Conservation (phyloP, 1,140 invertebrate species). For the Lepeophtheirus salmonis region DNA sequence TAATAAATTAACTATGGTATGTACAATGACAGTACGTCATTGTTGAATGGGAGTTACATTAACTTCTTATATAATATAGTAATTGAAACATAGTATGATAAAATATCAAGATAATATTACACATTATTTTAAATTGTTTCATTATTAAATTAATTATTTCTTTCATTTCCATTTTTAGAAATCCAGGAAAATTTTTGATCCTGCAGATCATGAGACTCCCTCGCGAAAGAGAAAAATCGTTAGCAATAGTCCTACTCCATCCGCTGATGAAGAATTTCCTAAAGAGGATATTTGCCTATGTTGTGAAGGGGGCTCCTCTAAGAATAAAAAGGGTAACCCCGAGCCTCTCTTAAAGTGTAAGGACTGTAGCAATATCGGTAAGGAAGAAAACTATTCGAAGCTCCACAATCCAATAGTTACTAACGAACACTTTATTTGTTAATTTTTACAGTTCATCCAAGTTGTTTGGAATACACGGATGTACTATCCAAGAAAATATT, state of each 20-base stretch:
- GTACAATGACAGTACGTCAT: too few relatives aligned
- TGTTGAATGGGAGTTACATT: too few relatives aligned
- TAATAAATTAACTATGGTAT: too few relatives aligned
- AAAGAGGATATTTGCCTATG: background rate
- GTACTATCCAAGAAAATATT: constrained; percentile 11
- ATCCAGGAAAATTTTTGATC: constrained; percentile 17
- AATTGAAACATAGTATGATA: too few relatives aligned
- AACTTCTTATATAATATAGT: too few relatives aligned
- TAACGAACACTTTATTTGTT: background rate
- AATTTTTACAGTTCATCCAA: constrained; percentile 15
- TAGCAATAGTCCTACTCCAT: background rate
- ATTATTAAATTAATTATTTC: too few relatives aligned
- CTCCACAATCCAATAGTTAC: too few relatives aligned
- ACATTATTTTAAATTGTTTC: too few relatives aligned
- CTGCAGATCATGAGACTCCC: constrained; percentile 16
- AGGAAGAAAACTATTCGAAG: background rate
- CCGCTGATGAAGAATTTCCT: background rate
- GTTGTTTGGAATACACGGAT: constrained; percentile 15
- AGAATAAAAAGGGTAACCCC: background rate
- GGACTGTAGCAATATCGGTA: constrained; percentile 9
- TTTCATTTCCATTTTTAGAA: constrained; percentile 5
- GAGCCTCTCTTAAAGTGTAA: constrained; percentile 3
- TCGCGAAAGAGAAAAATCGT: background rate
- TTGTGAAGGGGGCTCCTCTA: background rate
- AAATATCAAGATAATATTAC: too few relatives aligned